These are phyloP conservation scores for Heteromurus nitidus DNA, from an alignment of 2,888 invertebrate genomes.

Conservation along the genomic window DNA sequence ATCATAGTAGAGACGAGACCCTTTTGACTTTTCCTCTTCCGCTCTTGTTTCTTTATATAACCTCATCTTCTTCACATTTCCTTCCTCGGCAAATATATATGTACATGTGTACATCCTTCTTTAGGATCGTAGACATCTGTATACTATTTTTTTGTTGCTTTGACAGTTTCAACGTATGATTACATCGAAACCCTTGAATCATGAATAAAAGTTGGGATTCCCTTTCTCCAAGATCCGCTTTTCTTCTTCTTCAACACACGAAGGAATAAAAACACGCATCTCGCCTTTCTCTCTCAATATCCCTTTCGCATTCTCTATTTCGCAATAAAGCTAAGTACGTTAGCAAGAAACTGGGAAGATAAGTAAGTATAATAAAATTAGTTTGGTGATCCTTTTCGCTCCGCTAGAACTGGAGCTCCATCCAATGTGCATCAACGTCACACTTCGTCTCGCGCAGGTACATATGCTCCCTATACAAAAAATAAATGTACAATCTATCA, in stretches of 20 bases:
- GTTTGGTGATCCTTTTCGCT: constrained; percentile 23
- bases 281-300: not conserved
- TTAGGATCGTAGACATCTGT: too few relatives aligned
- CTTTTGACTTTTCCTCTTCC: constrained; percentile 10
- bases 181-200: constrained; percentile 4
- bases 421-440: constrained; percentile 1
- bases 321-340: not conserved
- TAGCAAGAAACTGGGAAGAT: not conserved
- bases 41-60: not conserved
- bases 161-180: constrained; percentile 41
- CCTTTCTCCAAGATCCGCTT: not conserved
- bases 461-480: too few relatives aligned
- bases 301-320: not conserved
- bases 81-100: not conserved
- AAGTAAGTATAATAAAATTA: constrained; percentile 32
- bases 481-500: too few relatives aligned
- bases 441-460: too few relatives aligned
- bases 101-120: not conserved
- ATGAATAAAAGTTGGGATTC: constrained; percentile 30
- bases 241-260: not conserved
- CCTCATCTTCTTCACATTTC: not conserved
- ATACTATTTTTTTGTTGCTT: not conserved
- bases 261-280: not conserved
- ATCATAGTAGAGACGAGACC: constrained; percentile 40
- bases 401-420: not conserved